Percentiles rank a stretch among this genome's conserved stretches.
phyloP scores from a whole-genome alignment of 2,797 vertebrate genomes.

The Kryptolebias ocellatus region DNA sequence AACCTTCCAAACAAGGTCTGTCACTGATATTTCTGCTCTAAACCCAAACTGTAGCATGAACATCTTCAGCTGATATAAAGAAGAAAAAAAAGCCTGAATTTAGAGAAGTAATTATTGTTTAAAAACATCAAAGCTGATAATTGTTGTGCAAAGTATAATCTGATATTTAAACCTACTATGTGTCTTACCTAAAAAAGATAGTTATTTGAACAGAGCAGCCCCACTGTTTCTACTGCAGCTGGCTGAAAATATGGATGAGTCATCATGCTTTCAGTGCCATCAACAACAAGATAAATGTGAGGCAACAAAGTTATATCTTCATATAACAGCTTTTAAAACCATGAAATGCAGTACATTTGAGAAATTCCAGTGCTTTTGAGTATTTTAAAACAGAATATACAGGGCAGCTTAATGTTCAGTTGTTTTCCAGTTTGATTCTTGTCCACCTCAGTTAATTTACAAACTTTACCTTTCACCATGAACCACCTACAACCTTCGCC shows the following conservation, averaged over 20 bases:
- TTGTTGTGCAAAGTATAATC: not conserved
- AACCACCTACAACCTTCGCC: not conserved
- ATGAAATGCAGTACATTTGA: not conserved
- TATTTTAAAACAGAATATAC: not conserved
- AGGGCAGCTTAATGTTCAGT: not conserved
- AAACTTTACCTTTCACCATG: conserved; percentile 9
- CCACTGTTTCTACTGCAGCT: not conserved
- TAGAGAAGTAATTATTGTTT: no score
- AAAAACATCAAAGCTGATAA: not conserved
- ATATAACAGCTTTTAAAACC: not conserved
- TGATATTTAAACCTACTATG: not conserved
- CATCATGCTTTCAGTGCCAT: not conserved
- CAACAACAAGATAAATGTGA: not conserved
- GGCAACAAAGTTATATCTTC: not conserved
- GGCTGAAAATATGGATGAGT: not conserved
- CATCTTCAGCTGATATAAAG: no score
- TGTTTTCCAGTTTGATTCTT: not conserved
- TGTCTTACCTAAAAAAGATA: not conserved
- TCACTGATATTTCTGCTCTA: no score
- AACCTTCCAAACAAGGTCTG: no score
- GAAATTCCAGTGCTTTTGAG: not conserved
- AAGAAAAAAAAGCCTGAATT: no score
- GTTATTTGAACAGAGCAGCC: conserved; percentile 1
- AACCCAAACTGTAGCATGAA: no score
- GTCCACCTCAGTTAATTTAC: not conserved